phyloP scores from a whole-genome alignment of 2,888 invertebrate genomes.

The Drosophila parthenogenetica region DNA sequence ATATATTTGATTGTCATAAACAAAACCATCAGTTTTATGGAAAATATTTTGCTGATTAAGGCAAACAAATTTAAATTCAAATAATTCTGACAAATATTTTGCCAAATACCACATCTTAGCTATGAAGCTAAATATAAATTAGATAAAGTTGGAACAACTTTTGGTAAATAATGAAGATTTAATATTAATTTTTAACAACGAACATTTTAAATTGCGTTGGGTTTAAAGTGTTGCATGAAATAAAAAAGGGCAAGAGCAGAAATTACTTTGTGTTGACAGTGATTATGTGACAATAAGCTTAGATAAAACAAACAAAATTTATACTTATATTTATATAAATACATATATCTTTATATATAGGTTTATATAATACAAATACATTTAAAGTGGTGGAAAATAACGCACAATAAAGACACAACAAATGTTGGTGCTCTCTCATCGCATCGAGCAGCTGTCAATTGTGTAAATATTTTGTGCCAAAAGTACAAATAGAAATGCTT shows the following conservation, averaged over 20 bases:
- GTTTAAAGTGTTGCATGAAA: too few species aligned
- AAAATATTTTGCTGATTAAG: background rate
- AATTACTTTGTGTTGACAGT: constrained; percentile 57
- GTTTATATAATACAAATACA: too few species aligned
- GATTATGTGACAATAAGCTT: constrained; percentile 78
- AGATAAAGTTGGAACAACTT: too few species aligned
- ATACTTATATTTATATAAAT: too few species aligned
- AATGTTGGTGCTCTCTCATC: constrained; percentile 12
- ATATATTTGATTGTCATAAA: background rate
- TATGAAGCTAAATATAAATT: too few species aligned
- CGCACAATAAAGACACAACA: constrained; percentile 13
- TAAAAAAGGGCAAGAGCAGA: background rate
- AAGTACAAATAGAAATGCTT: constrained; percentile 70
- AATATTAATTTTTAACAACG: too few species aligned
- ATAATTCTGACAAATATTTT: background rate
- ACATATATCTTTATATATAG: background rate
- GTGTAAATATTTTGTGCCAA: constrained; percentile 79
- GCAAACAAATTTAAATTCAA: background rate
- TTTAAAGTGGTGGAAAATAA: background rate
- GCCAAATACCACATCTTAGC: background rate
- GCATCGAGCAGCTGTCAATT: constrained; percentile 68
- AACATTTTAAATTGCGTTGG: too few species aligned
- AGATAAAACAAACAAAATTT: constrained; percentile 64
- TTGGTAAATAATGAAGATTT: background rate
- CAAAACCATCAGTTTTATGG: background rate